These are phyloP conservation scores for Coelopa frigida DNA, from an alignment of 1,140 invertebrate species.

Conservation along the genomic window DNA sequence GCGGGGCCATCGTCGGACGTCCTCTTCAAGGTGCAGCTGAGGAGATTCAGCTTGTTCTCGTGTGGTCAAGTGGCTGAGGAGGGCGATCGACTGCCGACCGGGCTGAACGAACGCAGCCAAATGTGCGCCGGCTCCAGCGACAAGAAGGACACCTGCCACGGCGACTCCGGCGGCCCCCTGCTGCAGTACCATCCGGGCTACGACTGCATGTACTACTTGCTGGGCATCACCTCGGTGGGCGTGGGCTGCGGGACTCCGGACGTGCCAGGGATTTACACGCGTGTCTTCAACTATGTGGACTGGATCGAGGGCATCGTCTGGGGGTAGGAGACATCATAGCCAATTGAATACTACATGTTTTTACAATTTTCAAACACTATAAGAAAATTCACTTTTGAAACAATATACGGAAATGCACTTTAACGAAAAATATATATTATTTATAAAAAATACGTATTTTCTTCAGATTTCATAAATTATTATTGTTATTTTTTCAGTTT, in stretches of 20 bases:
- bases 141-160: slow-evolving; percentile 44
- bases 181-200: slow-evolving; percentile 26
- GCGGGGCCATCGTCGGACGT: slow-evolving; percentile 42
- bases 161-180: slow-evolving; percentile 35
- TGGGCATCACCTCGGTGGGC: slow-evolving; percentile 33
- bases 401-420: too few relatives aligned
- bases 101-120: slow-evolving; percentile 32
- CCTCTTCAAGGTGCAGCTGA: slow-evolving; percentile 49
- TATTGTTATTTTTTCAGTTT: too few relatives aligned
- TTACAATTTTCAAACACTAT: too few relatives aligned
- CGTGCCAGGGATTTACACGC: slow-evolving; percentile 33
- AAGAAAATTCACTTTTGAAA: too few relatives aligned
- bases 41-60: slow-evolving; percentile 26
- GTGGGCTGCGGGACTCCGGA: slow-evolving; percentile 22
- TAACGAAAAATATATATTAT: too few relatives aligned
- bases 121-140: slow-evolving; percentile 59
- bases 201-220: slow-evolving; percentile 28
- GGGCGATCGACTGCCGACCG: slow-evolving; percentile 15
- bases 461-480: too few relatives aligned
- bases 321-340: too few relatives aligned
- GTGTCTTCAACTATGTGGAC: slow-evolving; percentile 27
- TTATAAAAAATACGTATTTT: too few relatives aligned
- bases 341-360: too few relatives aligned
- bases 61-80: slow-evolving; percentile 2
- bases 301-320: slow-evolving; percentile 43